phyloP scores from a whole-genome alignment of 2,113 vertebrate genomes.

The Panthera uncia region DNA sequence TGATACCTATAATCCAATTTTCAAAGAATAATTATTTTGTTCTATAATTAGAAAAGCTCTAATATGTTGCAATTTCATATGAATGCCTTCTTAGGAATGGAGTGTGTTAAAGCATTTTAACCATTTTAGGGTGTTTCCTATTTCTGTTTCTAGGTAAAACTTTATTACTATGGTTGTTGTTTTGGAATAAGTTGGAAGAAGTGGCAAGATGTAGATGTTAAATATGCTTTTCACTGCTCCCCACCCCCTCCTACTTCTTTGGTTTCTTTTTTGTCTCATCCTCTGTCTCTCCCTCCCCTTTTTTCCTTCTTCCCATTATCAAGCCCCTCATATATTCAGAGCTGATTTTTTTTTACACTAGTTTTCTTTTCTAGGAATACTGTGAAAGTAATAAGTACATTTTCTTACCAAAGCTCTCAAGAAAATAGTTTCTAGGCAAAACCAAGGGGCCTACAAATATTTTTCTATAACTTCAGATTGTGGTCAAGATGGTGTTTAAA shows the following conservation, averaged over 20 bases:
- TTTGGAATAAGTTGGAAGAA: background rate
- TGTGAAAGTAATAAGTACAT: background rate
- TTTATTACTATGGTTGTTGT: background rate
- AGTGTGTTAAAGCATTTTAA: too few relatives aligned
- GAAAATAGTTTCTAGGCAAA: background rate
- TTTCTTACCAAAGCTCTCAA: background rate
- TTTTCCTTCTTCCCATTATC: background rate
- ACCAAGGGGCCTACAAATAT: background rate
- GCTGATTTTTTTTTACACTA: background rate
- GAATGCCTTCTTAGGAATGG: background rate
- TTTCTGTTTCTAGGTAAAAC: conserved; percentile 8
- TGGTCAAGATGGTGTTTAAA: background rate
- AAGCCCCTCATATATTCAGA: background rate
- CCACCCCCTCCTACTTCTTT: background rate
- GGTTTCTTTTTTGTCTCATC: background rate
- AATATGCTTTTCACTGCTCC: background rate
- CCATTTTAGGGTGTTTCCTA: background rate
- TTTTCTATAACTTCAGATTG: background rate
- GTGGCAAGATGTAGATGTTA: background rate
- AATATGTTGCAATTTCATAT: background rate
- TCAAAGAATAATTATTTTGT: background rate
- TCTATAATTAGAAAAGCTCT: background rate
- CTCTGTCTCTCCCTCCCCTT: background rate
- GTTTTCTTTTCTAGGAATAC: background rate
- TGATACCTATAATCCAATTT: background rate